phyloP scores from a whole-genome alignment of 2,113 vertebrate species.

The Lepus timidus region DNA sequence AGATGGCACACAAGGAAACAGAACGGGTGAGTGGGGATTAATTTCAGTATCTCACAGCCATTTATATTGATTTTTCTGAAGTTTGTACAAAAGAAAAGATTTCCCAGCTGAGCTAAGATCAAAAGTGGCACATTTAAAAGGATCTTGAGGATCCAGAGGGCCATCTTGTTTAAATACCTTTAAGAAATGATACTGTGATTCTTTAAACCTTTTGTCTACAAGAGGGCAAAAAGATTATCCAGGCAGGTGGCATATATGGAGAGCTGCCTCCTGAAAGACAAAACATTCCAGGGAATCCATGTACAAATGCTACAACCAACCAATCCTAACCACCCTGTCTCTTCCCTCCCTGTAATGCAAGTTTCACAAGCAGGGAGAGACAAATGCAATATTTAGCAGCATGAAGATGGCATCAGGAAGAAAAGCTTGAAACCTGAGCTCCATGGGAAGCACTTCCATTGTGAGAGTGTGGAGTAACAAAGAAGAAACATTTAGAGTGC shows the following conservation, averaged over 20 bases:
- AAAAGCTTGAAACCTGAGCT: not conserved
- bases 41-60: constrained; percentile 61
- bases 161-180: constrained; percentile 70
- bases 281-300: not conserved
- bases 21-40: constrained; percentile 43
- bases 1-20: constrained; percentile 45
- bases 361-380: not conserved
- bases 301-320: not conserved
- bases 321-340: not conserved
- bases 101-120: constrained; percentile 75
- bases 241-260: not conserved
- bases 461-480: not conserved
- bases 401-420: not conserved
- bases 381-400: not conserved
- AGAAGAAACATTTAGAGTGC: not conserved
- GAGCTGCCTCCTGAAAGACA: not conserved
- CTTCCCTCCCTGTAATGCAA: not conserved
- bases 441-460: not conserved
- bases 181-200: constrained; percentile 57
- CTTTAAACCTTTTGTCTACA: constrained; percentile 59
- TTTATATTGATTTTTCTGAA: constrained; percentile 72
- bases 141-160: constrained; percentile 64
- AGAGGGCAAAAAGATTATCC: constrained; percentile 31
- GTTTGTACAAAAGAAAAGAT: constrained; percentile 76
- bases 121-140: constrained; percentile 67